Evolutionary conservation across 2,113 vertebrate genomes (phyloP).

Genomic region (Vulpes vulpes): DNA sequence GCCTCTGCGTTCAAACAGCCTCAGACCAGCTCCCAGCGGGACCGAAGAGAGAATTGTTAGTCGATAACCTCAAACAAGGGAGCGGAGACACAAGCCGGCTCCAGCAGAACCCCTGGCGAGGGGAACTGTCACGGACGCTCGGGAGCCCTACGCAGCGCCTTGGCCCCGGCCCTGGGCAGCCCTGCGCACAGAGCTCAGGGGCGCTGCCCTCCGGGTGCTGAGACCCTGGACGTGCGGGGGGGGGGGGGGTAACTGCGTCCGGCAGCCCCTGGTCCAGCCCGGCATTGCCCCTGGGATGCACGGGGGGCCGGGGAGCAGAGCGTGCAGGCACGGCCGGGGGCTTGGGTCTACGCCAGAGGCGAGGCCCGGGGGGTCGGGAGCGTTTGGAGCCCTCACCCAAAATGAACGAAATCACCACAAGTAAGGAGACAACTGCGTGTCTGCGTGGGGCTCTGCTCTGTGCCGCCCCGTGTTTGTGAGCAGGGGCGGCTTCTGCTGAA

Average conservation of each 20-base stretch:
- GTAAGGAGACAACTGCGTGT: fast-evolving
- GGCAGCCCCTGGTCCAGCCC: slow-evolving; percentile 76
- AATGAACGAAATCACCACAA: fast-evolving
- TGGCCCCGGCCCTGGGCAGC: neutral
- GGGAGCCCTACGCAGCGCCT: fast-evolving
- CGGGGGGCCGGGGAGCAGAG: neutral
- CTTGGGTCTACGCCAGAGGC: fast-evolving
- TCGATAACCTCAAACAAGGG: slow-evolving; percentile 13
- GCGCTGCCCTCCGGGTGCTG: fast-evolving
- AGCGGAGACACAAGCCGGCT: slow-evolving; percentile 34
- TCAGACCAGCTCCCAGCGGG: neutral
- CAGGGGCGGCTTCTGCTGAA: neutral
- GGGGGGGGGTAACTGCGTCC: slow-evolving; percentile 80
- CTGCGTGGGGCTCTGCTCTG: neutral
- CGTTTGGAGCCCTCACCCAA: fast-evolving
- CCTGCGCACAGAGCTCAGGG: fast-evolving
- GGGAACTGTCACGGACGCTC: slow-evolving; percentile 32
- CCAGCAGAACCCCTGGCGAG: slow-evolving; percentile 61
- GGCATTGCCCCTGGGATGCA: neutral
- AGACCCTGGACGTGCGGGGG: slow-evolving; percentile 77
- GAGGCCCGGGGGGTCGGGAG: neutral
- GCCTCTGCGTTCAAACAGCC: slow-evolving; percentile 51
- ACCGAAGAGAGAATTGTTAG: neutral
- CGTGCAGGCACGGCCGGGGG: fast-evolving
- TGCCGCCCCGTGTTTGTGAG: fast-evolving